Percentiles rank a stretch among this genome's conserved stretches.
phyloP scores from a whole-genome alignment of 1,140 invertebrate species.

The Leptopilina clavipes region DNA sequence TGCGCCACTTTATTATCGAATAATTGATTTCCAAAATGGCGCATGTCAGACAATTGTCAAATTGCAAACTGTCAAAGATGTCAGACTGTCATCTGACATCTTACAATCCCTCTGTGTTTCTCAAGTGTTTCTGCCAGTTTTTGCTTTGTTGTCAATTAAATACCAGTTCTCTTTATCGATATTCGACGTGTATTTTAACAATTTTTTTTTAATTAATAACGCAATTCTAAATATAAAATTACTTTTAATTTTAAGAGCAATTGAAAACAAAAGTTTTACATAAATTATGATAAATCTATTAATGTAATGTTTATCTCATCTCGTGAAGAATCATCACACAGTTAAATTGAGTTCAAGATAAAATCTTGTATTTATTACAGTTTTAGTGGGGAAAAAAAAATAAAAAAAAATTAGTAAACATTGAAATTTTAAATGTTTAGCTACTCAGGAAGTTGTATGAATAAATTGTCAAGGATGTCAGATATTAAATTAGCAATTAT shows the following conservation, averaged over 20 bases:
- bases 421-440: neutral
- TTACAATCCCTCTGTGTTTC: neutral
- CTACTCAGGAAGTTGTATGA: neutral
- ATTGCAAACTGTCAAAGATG: neutral
- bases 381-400: neutral
- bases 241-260: neutral
- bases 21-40: conserved; percentile 3
- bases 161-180: neutral
- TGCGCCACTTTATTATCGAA: neutral
- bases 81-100: neutral
- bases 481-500: conserved; percentile 23
- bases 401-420: too few relatives aligned
- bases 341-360: neutral
- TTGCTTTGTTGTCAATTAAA: conserved; percentile 9
- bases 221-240: neutral
- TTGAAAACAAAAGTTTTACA: neutral
- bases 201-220: neutral
- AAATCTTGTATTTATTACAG: neutral
- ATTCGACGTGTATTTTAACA: neutral
- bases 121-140: too few relatives aligned
- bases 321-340: neutral
- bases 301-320: conserved; percentile 8
- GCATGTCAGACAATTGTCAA: neutral
- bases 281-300: neutral
- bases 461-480: conserved; percentile 1